Base-by-base conservation (phyloP, 2,888 invertebrate species). In the Orthosia incerta region DNA sequence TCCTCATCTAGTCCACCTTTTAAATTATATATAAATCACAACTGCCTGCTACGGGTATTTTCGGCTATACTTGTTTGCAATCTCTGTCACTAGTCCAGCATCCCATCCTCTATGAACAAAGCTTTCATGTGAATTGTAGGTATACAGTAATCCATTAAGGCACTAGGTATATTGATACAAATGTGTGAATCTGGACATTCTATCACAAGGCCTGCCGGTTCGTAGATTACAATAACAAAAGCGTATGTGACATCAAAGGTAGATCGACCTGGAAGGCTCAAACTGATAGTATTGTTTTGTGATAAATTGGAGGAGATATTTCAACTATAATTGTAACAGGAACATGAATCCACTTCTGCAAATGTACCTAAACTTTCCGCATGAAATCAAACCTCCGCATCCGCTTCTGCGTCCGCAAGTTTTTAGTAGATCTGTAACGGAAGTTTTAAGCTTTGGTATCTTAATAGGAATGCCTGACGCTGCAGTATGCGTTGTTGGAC, bases 101-200 rank as follows among this genome's bases (percentile, higher is more conserved):
- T 50, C 48, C 2, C 4, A 11, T 50, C 26, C 31, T 51, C 7
- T 59, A 11, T 50, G 23, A 46, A 71, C 71, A 71, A 69, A 55
- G 71, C 71, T 59, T 66, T 56, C n/a, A 71, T 26, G 57, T 23
- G 53, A 46, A 68, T 56, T 39, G 39, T 39, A 39, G 18, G 51
- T 31, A 59, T 53, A 26, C 48, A 71, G 51, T 71, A 71, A 82
- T 82, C 79, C 60, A 82, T 78, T 78, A 78, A 7, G 18, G 48
- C 46, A 63, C 46, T 18, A 18, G 18, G 18, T 50, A 18, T 55
- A 57, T 51, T 55, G 45, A 18, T 51, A 70, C 55, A 56, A 23
- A 68, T 66, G 15, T 61, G 63, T 39, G 13, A 48, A 48, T 50
- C 16, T 68, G 31, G 31, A 31, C 39, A 5, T 51, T 9, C 39